Percentiles rank a stretch among this genome's conserved stretches.
Evolutionary conservation across 2,797 vertebrate species (phyloP).

Genomic region (Myotis daubentonii): DNA sequence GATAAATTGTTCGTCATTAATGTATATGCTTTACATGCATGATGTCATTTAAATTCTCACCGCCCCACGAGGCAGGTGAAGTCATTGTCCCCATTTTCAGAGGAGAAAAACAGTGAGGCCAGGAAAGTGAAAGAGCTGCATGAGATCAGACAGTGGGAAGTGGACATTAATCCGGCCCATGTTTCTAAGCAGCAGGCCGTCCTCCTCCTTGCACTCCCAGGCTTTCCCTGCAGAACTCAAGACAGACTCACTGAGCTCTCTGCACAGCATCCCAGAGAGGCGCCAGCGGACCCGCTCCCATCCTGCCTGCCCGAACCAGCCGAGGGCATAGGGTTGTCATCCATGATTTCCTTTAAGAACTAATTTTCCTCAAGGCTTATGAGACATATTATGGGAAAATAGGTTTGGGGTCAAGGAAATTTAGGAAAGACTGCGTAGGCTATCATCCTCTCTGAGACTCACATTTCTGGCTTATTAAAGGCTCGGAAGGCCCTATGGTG

Average conservation of each 20-base stretch:
- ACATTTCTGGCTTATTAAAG: not conserved
- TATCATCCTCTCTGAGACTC: not conserved
- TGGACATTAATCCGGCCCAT: not conserved
- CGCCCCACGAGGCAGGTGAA: not conserved
- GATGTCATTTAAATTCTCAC: not conserved
- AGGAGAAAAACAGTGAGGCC: not conserved
- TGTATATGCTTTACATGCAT: not conserved
- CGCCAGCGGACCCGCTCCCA: not conserved
- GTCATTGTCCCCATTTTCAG: not conserved
- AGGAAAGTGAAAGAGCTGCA: not conserved
- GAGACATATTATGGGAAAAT: not conserved
- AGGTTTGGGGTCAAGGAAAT: not conserved
- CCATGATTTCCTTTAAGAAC: conserved; percentile 23
- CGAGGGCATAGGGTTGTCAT: not conserved
- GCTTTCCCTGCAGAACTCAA: not conserved
- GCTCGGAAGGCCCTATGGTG: not conserved
- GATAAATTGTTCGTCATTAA: not conserved
- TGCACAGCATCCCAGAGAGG: not conserved
- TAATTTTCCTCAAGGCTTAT: not conserved
- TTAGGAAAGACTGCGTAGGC: not conserved
- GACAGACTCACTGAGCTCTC: not conserved
- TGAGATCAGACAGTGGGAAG: not conserved
- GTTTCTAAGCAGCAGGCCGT: not conserved
- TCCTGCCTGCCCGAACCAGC: not conserved
- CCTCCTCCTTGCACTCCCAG: not conserved